Evolutionary conservation across 1,140 invertebrate genomes (phyloP), one percentile per base, ranked within the genome.

Genomic region (Elysia chlorotica): DNA sequence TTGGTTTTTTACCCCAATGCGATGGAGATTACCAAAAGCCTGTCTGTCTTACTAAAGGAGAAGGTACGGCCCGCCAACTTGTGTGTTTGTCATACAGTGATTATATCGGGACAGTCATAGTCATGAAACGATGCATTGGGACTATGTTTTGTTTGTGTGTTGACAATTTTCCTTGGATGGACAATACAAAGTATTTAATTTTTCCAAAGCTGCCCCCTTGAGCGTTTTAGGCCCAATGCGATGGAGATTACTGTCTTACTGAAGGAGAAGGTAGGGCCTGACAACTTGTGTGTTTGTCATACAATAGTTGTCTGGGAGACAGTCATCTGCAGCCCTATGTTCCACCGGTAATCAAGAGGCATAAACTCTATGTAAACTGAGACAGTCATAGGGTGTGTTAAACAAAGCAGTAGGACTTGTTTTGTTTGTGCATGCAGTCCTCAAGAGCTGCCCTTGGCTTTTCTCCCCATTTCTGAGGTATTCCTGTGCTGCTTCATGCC

Each of bases 191-290:
- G 10, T n/a, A 48, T 48, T n/a, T n/a, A n/a, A n/a, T n/a, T n/a
- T n/a, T n/a, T n/a, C n/a, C n/a, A n/a, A n/a, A n/a, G 10, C n/a
- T 48, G 41, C 10, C 41, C 41, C 10, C n/a, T n/a, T n/a, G n/a
- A n/a, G 41, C 10, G 10, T 48, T n/a, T 48, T 48, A 14, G 10
- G 10, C 10, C 41, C n/a, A 48, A n/a, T 48, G 10, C 10, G 10
- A 14, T 48, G 10, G 41, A 14, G 10, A 10, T 48, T 48, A 14
- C n/a, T 14, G 10, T 48, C 10, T 48, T 48, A 48, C n/a, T 48
- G n/a, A 48, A 48, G 41, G 10, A 48, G 10, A 48, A 48, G 10
- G 41, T 48, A 76, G 81, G 75, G 59, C 10, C 23, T 14, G 21
- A 25, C 21, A 5, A 21, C 33, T 63, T 35, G 28, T 63, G 28